Base-by-base conservation (phyloP, 2,888 invertebrate species). In the Abrostola tripartita region DNA sequence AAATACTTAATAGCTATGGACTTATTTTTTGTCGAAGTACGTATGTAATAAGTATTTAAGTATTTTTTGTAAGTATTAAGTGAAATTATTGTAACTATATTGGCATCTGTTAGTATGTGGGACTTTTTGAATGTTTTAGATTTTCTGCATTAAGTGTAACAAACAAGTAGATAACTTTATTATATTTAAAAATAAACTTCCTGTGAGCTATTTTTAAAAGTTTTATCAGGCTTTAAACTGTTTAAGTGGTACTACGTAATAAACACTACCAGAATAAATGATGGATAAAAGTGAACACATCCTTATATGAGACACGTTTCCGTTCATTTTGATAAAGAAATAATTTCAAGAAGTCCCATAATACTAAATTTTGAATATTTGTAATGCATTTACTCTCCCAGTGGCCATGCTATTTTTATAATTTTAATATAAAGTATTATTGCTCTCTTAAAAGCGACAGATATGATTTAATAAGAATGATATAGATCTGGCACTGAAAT, bases 351-450 rank as follows among this genome's bases (percentile, higher is more conserved):
- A 67, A 57, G 68, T 71, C 56, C 66, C 80, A 74, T 77, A 64
- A 47, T 49, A 67, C 10, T n/a, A 49, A 61, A 74, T 74, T 71
- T 78, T 58, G 55, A 76, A 70, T 75, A 78, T 77, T 82, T 75
- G 56, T 71, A 78, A 81, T 82, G 81, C 82, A 86, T 86, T 85
- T 85, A 87, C 84, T 90, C 90, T 93, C 92, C 89, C 88, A 90
- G 93, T 92, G 91, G 94, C 94, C 94, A 90, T 90, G 86, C 81
- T 87, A 88, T 88, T 88, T 89, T 89, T 86, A 83, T 86, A 86
- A 83, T 86, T 87, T 83, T 80, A 81, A 69, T 81, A 76, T 79
- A 76, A 74, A 81, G 50, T 66, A 75, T 81, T 71, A 82, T 82
- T 86, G 86, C 87, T 90, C 87, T 91, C 85, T 88, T 60, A 71